Evolutionary conservation across 2,888 invertebrate species (phyloP).

Genomic region (Petrolisthes cinctipes): DNA sequence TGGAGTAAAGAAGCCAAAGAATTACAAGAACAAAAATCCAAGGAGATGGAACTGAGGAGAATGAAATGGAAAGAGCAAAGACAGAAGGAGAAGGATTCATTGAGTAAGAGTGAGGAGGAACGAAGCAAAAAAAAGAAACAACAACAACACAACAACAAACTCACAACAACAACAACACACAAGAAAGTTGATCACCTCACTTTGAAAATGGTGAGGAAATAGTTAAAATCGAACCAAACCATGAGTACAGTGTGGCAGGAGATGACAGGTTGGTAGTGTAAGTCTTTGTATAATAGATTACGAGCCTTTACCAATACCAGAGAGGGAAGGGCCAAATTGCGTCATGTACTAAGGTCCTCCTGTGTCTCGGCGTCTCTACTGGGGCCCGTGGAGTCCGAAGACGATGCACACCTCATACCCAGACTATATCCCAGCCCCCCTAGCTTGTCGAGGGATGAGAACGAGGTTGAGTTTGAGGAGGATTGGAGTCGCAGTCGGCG

Average conservation of each 20-base stretch:
- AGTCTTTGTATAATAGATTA: neutral
- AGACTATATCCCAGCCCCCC: too few species aligned
- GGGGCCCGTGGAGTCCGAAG: too few species aligned
- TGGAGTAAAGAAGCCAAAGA: too few species aligned
- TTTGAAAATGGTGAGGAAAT: neutral
- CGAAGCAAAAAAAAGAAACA: neutral
- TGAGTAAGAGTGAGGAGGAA: neutral
- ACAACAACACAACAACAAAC: neutral
- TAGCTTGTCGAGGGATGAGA: too few species aligned
- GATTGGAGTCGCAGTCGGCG: too few species aligned
- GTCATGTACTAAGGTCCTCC: too few species aligned
- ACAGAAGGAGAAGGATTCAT: neutral
- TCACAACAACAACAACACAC: neutral
- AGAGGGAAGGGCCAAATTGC: too few species aligned
- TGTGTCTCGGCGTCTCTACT: too few species aligned
- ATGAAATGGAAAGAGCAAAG: neutral
- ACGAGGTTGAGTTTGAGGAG: too few species aligned
- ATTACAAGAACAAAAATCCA: neutral
- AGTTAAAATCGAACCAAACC: neutral
- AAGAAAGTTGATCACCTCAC: neutral
- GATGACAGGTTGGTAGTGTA: too few species aligned
- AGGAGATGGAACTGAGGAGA: neutral
- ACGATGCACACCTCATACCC: too few species aligned
- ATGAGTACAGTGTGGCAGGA: neutral
- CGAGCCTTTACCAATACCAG: too few species aligned